phyloP scores from a whole-genome alignment of 2,888 invertebrate genomes.

The Onchidella celtica region DNA sequence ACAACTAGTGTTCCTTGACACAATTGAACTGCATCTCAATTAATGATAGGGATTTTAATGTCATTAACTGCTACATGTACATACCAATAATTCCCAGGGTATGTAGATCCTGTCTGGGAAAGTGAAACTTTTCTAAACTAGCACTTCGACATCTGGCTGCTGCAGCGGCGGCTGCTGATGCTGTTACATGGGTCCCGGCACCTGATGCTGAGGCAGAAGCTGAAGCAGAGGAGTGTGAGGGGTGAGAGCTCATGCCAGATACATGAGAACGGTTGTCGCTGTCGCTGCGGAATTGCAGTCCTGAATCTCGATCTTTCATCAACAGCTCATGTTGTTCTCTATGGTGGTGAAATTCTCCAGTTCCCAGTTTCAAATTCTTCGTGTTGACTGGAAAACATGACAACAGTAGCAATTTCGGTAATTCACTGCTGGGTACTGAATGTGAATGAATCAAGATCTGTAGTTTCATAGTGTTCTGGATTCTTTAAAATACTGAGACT shows the following conservation, averaged over 20 bases:
- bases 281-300: conserved; percentile 80
- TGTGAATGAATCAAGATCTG: background rate
- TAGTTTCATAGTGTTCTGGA: too few relatives aligned
- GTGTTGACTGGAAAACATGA: conserved; percentile 30
- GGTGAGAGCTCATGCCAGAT: conserved; percentile 78
- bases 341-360: conserved; percentile 83
- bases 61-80: too few relatives aligned
- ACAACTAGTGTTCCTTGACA: too few relatives aligned
- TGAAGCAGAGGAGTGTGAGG: conserved; percentile 82
- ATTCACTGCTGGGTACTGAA: background rate
- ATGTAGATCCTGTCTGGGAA: conserved; percentile 87
- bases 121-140: conserved; percentile 88
- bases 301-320: conserved; percentile 80
- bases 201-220: conserved; percentile 81
- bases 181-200: conserved; percentile 57
- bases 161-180: conserved; percentile 57
- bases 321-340: conserved; percentile 76
- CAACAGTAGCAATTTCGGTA: too few relatives aligned
- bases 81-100: conserved; percentile 83
- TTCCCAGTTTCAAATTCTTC: conserved; percentile 31
- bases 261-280: conserved; percentile 80
- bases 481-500: too few relatives aligned
- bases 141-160: conserved; percentile 63
- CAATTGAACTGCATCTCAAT: too few relatives aligned
- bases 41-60: too few relatives aligned